These are phyloP conservation scores for Engraulis encrasicolus DNA, from an alignment of 2,113 vertebrate genomes.

Conservation along the genomic window DNA sequence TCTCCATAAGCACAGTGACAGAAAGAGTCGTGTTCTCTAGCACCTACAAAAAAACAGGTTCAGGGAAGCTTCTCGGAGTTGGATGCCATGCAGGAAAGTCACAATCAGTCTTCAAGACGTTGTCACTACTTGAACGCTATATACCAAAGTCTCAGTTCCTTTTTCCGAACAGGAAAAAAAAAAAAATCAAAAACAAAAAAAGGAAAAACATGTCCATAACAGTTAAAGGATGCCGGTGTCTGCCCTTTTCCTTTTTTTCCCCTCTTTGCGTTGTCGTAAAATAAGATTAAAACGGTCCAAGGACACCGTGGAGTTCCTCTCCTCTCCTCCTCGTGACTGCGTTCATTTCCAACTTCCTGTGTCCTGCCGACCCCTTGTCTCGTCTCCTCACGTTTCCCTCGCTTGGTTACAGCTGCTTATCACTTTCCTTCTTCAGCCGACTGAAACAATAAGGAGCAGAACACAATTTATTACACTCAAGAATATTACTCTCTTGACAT, in stretches of 20 bases:
- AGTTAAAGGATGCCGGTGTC: constrained; percentile 67
- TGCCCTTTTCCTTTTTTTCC: constrained; percentile 76
- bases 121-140: constrained; percentile 83
- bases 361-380: constrained; percentile 60
- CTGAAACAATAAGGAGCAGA: constrained; percentile 77
- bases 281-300: constrained; percentile 68
- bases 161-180: constrained; percentile 42
- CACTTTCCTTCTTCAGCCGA: constrained; percentile 99
- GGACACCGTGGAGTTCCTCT: constrained; percentile 73
- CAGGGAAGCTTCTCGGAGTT: constrained; percentile 79
- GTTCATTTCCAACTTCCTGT: constrained; percentile 79
- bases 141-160: constrained; percentile 81
- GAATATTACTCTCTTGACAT: background rate
- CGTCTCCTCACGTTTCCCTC: constrained; percentile 75
- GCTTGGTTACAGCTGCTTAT: constrained; percentile 94
- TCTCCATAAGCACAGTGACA: constrained; percentile 87
- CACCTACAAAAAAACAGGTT: constrained; percentile 85
- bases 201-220: constrained; percentile 55
- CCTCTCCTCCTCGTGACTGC: constrained; percentile 73
- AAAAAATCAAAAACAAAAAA: constrained; percentile 48
- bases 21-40: constrained; percentile 86
- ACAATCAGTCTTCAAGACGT: constrained; percentile 81
- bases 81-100: constrained; percentile 91
- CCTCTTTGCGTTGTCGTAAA: constrained; percentile 15
- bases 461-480: background rate